These are phyloP conservation scores for Paramormyrops kingsleyae DNA, from an alignment of 2,113 vertebrate genomes.

Conservation along the genomic window DNA sequence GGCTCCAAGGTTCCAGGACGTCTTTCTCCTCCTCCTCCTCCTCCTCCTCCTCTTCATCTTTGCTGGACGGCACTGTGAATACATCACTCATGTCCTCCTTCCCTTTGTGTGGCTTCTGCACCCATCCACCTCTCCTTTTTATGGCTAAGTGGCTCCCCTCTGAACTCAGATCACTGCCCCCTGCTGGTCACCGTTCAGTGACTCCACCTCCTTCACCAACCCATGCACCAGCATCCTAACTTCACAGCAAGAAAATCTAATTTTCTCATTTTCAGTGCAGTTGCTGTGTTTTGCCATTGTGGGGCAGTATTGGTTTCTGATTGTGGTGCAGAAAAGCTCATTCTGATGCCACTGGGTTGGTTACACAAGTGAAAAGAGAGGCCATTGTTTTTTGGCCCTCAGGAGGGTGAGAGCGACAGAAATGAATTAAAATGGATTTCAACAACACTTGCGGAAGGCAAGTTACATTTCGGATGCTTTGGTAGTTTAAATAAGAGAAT, in stretches of 20 bases:
- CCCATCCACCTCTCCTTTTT: constrained; percentile 24
- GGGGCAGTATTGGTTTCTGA: not conserved
- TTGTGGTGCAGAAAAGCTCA: not conserved
- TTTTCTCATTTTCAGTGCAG: not conserved
- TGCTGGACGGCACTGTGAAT: constrained; percentile 46
- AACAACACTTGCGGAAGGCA: not conserved
- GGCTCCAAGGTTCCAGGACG: not conserved
- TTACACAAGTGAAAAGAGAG: not conserved
- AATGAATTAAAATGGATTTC: not conserved
- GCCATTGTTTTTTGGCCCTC: not conserved
- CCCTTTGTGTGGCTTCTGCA: constrained; percentile 18
- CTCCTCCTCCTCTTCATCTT: constrained; percentile 29
- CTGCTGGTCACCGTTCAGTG: constrained; percentile 53
- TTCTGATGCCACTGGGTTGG: not conserved
- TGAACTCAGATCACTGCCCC: constrained; percentile 30
- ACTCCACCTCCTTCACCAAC: constrained; percentile 47
- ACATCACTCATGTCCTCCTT: constrained; percentile 32
- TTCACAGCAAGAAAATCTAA: constrained; percentile 47
- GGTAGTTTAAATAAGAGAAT: not conserved
- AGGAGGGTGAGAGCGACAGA: not conserved
- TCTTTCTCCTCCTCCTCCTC: constrained; percentile 6
- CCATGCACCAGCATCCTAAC: constrained; percentile 66
- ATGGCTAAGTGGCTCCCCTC: constrained; percentile 32
- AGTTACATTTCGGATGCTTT: not conserved
- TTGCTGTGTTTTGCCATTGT: not conserved